These are phyloP conservation scores for Lordiphosa collinella DNA, from an alignment of 1,140 invertebrate genomes.

Conservation along the genomic window DNA sequence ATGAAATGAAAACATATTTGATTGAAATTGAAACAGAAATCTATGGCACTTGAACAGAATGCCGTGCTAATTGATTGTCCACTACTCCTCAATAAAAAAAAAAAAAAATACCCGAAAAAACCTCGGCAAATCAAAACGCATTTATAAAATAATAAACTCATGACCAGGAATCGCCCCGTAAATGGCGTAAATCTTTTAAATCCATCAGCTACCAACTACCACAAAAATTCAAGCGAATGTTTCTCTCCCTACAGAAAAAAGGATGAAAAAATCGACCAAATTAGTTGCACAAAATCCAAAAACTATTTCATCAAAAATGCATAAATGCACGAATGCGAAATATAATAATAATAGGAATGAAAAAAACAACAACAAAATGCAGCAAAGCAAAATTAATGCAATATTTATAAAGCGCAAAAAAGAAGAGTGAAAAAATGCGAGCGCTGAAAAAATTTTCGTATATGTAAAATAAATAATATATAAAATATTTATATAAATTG, in stretches of 20 bases:
- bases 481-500: constrained; percentile 78
- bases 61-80: constrained; percentile 23
- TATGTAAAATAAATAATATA: constrained; percentile 74
- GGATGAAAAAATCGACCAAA: constrained; percentile 38
- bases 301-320: constrained; percentile 74
- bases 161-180: constrained; percentile 27
- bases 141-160: constrained; percentile 51
- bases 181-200: constrained; percentile 57
- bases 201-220: constrained; percentile 37
- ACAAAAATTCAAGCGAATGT: constrained; percentile 41
- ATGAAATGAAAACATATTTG: constrained; percentile 23
- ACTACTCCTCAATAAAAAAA: not conserved
- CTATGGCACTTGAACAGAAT: constrained; percentile 14
- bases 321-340: constrained; percentile 67
- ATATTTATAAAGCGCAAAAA: constrained; percentile 63
- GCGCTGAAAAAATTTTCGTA: constrained; percentile 40
- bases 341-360: constrained; percentile 34
- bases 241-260: constrained; percentile 17
- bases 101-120: not conserved
- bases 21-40: constrained; percentile 21
- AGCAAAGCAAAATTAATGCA: constrained; percentile 68
- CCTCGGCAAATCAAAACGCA: constrained; percentile 32
- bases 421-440: constrained; percentile 14
- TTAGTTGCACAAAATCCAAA: constrained; percentile 65
- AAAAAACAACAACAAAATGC: constrained; percentile 31